Percentiles rank a stretch among this genome's conserved stretches.
These are phyloP conservation scores for Deilephila porcellus DNA, from an alignment of 2,888 invertebrate species.

Conservation along the genomic window DNA sequence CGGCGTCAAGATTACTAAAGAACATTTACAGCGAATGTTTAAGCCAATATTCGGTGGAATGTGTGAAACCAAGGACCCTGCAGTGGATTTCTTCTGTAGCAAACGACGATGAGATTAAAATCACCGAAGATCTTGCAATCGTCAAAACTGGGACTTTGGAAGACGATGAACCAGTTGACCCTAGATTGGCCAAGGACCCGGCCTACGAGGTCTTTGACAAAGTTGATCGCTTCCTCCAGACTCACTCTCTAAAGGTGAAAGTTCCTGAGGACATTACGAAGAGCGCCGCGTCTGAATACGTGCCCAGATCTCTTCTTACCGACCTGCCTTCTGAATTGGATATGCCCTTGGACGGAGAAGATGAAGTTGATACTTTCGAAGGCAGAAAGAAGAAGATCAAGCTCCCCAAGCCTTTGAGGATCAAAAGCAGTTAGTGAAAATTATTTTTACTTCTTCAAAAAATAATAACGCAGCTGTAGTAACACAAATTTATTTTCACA, in stretches of 20 bases:
- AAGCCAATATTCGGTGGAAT: constrained; percentile 88
- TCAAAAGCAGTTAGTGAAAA: constrained; percentile 75
- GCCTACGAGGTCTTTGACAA: constrained; percentile 87
- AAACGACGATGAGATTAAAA: constrained; percentile 88
- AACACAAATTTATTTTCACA: constrained; percentile 64
- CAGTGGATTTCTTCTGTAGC: constrained; percentile 89
- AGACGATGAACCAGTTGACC: constrained; percentile 66
- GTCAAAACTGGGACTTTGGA: constrained; percentile 86
- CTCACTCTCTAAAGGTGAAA: constrained; percentile 90
- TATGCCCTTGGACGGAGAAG: constrained; percentile 88
- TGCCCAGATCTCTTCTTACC: constrained; percentile 87
- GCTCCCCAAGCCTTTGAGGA: constrained; percentile 81
- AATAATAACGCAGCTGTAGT: constrained; percentile 1
- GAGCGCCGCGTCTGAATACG: constrained; percentile 84
- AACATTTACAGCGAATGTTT: constrained; percentile 89
- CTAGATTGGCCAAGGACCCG: constrained; percentile 82
- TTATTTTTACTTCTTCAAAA: constrained; percentile 12
- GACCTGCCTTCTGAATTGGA: constrained; percentile 88
- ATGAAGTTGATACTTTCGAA: constrained; percentile 74
- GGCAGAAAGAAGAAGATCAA: constrained; percentile 82
- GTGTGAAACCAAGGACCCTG: constrained; percentile 91
- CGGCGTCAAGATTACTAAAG: constrained; percentile 86
- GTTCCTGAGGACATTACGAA: constrained; percentile 87
- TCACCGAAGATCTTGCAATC: constrained; percentile 91
- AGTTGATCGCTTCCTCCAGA: constrained; percentile 90